Conservation (phyloP, 2,113 vertebrate species). For the Uropsilus gracilis region DNA sequence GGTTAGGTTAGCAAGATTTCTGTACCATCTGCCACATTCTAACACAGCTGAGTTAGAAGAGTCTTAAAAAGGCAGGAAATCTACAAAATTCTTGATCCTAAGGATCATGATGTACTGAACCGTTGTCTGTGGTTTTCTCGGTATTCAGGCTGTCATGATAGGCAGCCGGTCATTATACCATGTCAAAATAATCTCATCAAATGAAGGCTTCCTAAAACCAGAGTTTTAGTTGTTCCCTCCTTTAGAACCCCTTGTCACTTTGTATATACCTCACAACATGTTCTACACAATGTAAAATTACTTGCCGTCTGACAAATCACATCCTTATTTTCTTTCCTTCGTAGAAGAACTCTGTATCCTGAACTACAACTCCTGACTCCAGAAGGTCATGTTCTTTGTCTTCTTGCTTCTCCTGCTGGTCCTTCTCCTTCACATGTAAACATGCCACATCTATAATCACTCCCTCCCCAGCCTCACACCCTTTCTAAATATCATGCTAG, state of each 20-base stretch:
- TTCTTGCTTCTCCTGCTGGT: constrained; percentile 9
- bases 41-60: background rate
- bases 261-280: background rate
- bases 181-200: background rate
- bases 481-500: background rate
- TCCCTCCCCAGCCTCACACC: background rate
- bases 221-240: background rate
- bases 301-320: background rate
- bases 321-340: background rate
- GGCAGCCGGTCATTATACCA: background rate
- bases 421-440: background rate
- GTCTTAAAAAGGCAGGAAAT: background rate
- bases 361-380: background rate
- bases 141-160: background rate
- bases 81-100: constrained; percentile 37
- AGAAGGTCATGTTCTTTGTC: background rate
- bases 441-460: background rate
- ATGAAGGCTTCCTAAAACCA: background rate
- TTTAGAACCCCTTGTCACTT: background rate
- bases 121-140: background rate
- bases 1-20: background rate
- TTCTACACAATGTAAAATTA: background rate
- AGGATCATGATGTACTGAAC: background rate
- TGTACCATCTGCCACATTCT: background rate
- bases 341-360: background rate